A percentile compares a stretch with the other conserved stretches of the same genome.
These are phyloP conservation scores for Agraylea sexmaculata DNA, from an alignment of 1,140 invertebrate genomes.

Conservation along the genomic window DNA sequence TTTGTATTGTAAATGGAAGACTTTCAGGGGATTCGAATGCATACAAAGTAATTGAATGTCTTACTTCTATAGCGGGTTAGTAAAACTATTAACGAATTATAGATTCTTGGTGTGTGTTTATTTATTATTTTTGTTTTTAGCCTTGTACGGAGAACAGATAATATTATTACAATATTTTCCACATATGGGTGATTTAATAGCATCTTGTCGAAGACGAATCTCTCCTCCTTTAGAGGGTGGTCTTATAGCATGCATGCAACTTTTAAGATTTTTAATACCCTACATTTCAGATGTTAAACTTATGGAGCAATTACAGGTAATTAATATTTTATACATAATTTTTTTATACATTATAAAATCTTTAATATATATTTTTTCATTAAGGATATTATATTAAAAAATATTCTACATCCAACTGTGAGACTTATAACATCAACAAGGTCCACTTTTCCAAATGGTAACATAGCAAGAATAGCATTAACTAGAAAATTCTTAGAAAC, in stretches of 20 bases:
- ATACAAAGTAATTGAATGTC: conserved; percentile 72
- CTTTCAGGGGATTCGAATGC: conserved; percentile 74
- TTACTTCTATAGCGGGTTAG: conserved; percentile 69
- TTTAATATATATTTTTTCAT: conserved; percentile 4
- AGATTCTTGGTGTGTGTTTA: background rate
- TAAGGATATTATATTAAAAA: conserved; percentile 59
- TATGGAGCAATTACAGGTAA: conserved; percentile 73
- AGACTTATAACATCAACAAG: conserved; percentile 59
- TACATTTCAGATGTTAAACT: conserved; percentile 73
- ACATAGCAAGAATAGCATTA: conserved; percentile 55
- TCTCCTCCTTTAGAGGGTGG: conserved; percentile 79
- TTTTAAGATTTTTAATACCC: conserved; percentile 69
- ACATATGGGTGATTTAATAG: conserved; percentile 75
- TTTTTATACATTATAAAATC: background rate
- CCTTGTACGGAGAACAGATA: conserved; percentile 86
- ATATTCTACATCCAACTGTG: conserved; percentile 66
- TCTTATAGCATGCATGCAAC: conserved; percentile 69
- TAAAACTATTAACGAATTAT: conserved; percentile 1
- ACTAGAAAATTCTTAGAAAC: conserved; percentile 71
- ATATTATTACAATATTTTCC: conserved; percentile 91
- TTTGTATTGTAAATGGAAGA: conserved; percentile 44
- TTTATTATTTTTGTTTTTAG: conserved; percentile 33
- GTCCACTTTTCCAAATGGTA: conserved; percentile 68
- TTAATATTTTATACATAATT: conserved; percentile 1
- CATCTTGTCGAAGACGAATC: conserved; percentile 61